Evolutionary conservation across 2,113 vertebrate species (phyloP), one percentile per base, ranked within the genome.

Genomic region (Gavia stellata): DNA sequence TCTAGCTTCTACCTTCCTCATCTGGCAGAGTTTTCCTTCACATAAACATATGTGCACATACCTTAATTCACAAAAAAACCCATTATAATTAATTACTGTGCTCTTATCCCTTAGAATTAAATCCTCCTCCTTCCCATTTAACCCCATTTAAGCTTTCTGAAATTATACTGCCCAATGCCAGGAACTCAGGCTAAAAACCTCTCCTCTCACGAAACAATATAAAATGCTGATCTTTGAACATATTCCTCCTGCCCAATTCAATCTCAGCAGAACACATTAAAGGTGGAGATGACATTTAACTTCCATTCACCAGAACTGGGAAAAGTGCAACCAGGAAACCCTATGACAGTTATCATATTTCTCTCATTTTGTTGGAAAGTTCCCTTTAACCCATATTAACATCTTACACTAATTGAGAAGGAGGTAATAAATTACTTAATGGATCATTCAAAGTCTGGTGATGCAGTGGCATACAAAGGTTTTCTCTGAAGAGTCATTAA

Each of bases 401-500:
- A 95, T 97, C 95, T 98, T 97, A 92, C 33, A 67, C 90, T 97
- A 97, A 97, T 95, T 97, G 94, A 94, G 94, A 73, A 94, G 90
- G 93, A 89, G 33, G 55, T 17, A 42, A 96, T 96, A 88, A 96
- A 95, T 96, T 88, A 80, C 34, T 95, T 96, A 79, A 55, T 67
- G 67, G 90, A 84, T 87, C 55, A 7, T 83, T 90, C 83, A n/a
- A 93, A 82, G 65, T 83, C 81, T 94, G 93, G 94, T 91, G 80
- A 81, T 85, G 92, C 94, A 95, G 66, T 95, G 86, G 81, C 86
- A 96, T 56, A 52, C 6, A 71, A 52, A 74, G 40, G 21, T 96
- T 94, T 94, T 93, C 70, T 92, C 66, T 66, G 88, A 74, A 50
- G 91, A 84, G 25, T 80, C 62, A 10, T 85, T 96, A 84, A 52